Conservation (phyloP, 2,888 invertebrate species). For the Nephrotoma guestfalica region DNA sequence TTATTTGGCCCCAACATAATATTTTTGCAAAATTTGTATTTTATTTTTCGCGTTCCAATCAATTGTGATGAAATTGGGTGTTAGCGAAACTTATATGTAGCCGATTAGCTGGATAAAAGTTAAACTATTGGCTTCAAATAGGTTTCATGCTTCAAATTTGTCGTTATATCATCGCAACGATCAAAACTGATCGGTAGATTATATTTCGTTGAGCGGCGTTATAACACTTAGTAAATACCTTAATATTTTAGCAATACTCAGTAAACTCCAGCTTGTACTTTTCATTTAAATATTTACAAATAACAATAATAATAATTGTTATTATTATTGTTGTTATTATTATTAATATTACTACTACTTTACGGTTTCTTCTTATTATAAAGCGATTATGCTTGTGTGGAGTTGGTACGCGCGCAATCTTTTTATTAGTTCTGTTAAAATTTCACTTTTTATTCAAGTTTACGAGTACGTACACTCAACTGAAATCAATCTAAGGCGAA, state of each 20-base stretch:
- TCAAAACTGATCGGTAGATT: background rate
- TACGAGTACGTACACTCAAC: background rate
- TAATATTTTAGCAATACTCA: background rate
- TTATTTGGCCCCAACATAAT: constrained; percentile 29
- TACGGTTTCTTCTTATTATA: background rate
- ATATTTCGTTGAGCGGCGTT: background rate
- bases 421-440: background rate
- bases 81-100: background rate
- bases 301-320: background rate
- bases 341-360: background rate
- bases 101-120: background rate
- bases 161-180: background rate
- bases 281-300: background rate
- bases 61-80: background rate
- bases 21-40: background rate
- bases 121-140: background rate
- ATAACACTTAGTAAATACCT: background rate
- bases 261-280: background rate
- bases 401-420: background rate
- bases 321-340: background rate
- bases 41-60: background rate
- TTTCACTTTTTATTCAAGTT: background rate
- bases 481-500: background rate
- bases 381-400: background rate
- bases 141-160: background rate